Conservation (phyloP, 2,888 invertebrate genomes). For the Furcula furcula region DNA sequence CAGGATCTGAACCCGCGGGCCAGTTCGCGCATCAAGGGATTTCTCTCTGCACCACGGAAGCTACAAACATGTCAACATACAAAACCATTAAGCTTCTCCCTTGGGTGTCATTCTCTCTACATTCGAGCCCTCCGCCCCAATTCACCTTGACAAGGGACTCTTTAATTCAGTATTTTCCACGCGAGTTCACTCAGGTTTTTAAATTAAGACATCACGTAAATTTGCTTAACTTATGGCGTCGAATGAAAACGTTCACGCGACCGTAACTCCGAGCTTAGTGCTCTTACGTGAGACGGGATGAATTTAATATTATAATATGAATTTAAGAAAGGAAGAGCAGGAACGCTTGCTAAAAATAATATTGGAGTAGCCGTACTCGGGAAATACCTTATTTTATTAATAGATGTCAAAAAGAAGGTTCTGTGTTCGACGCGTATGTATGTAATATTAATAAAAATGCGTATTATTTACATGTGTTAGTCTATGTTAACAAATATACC, state of each 20-base stretch:
- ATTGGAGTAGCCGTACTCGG: no score
- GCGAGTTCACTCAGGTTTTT: slow-evolving; percentile 46
- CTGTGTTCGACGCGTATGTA: no score
- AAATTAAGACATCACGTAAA: slow-evolving; percentile 59
- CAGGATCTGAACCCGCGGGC: no score
- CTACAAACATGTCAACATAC: no score
- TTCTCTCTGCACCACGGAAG: no score
- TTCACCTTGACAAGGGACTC: slow-evolving; percentile 16
- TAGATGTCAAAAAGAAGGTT: no score
- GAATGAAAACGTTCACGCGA: slow-evolving; percentile 43
- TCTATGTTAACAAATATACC: no score
- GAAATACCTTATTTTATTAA: no score
- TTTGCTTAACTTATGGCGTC: slow-evolving; percentile 46
- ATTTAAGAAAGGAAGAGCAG: neutral
- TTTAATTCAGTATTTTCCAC: slow-evolving; percentile 48
- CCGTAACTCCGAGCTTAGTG: slow-evolving; percentile 44
- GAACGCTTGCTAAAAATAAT: no score
- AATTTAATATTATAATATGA: neutral
- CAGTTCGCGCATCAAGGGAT: no score
- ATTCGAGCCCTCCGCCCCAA: slow-evolving; percentile 14
- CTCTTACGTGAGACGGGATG: slow-evolving; percentile 4
- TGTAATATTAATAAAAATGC: no score
- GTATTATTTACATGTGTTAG: no score
- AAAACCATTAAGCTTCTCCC: neutral
- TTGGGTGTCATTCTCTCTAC: neutral